Evolutionary conservation across 2,888 invertebrate species (phyloP), one percentile per base, ranked within the genome.

Genomic region (Proisotoma minuta): DNA sequence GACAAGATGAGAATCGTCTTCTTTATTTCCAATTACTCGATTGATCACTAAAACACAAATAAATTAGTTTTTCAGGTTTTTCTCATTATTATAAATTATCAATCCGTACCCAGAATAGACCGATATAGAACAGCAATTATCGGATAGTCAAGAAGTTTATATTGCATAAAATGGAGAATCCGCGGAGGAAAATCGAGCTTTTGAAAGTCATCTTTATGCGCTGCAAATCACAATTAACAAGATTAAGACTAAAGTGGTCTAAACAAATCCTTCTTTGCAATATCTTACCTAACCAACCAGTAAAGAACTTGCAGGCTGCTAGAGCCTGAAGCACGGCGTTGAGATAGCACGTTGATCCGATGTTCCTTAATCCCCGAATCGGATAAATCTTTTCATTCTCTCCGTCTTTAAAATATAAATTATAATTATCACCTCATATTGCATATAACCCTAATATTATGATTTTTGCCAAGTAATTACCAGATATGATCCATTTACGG

Each of bases 301-400:
- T 84, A 76, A 95, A 89, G 65, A 84, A 84, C 39, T 91, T 88
- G 77, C 91, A 91, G 2, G 93, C 88, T 24, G 94, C 91, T 71
- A 95, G 80, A 1, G 92, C 89, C 80, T 96, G 96, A 26, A 96
- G 81, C 51, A 95, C 80, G 0, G 94, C 89, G 79, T 96, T 96
- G 59, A 96, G 80, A 77, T 95, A 96, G 78, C 96, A 96, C 0
- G 94, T 93, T 73, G 90, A 87, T 47, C 95, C 95, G 68, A 94
- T 82, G 80, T 96, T 96, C 71, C 89, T 88, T 39, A 96, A 82
- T 8, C 95, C 96, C 54, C 77, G 76, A 57, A 78, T 57, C 1
- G 61, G 62, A 0, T 34, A 18, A 20, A 27, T 24, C 24, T 29
- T 15, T n/a, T n/a, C n/a, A n/a, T n/a, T n/a, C n/a, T n/a, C n/a